phyloP scores from a whole-genome alignment of 1,140 invertebrate species.

The Riptortus pedestris region DNA sequence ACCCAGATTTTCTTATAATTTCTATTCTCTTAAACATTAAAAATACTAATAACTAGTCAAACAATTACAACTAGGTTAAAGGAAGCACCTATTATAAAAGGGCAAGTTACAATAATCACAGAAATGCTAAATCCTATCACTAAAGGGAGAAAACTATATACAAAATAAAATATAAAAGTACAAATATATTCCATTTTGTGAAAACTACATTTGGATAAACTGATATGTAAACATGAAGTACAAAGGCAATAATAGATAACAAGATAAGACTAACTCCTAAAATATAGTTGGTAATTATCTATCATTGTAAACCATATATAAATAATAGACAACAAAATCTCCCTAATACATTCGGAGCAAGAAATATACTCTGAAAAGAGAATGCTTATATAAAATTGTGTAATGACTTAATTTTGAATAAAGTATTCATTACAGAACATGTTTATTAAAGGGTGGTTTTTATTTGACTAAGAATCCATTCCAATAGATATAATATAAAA shows the following conservation, averaged over 20 bases:
- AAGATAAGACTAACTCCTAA: not conserved
- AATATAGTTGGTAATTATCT: not conserved
- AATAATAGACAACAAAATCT: too few relatives aligned
- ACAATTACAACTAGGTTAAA: not conserved
- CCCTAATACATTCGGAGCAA: too few relatives aligned
- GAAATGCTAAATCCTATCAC: conserved; percentile 15
- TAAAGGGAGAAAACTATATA: conserved; percentile 7
- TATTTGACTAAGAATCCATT: too few relatives aligned
- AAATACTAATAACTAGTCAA: not conserved
- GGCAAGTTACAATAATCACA: conserved; percentile 14
- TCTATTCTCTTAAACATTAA: not conserved
- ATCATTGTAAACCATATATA: not conserved
- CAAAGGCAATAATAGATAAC: not conserved
- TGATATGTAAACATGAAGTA: not conserved
- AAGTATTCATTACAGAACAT: too few relatives aligned
- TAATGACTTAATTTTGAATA: too few relatives aligned
- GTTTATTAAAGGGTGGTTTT: too few relatives aligned
- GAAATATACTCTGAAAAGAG: too few relatives aligned
- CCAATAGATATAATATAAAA: too few relatives aligned
- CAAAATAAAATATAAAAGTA: conserved; percentile 15
- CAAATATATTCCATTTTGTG: conserved; percentile 1
- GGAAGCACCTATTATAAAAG: conserved; percentile 13
- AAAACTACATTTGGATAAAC: not conserved
- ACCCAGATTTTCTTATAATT: conserved; percentile 3
- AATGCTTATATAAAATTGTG: too few relatives aligned